A percentile compares a stretch with the other conserved stretches of the same genome.
These are phyloP conservation scores for Trichogramma pretiosum DNA, from an alignment of 1,140 invertebrate species.

Conservation along the genomic window DNA sequence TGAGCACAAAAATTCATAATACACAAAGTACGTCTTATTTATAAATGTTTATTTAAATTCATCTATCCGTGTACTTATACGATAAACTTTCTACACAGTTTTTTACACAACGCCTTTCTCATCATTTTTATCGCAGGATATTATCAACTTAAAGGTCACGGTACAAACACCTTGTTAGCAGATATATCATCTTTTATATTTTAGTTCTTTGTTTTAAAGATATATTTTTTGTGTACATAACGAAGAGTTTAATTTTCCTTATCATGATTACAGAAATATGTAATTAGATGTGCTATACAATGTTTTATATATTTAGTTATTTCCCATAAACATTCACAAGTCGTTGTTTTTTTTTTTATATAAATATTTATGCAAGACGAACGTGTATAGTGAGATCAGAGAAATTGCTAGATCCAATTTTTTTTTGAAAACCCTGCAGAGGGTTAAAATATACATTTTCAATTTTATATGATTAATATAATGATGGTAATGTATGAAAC, in stretches of 20 bases:
- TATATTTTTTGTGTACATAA: conserved; percentile 19
- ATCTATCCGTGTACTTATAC: conserved; percentile 13
- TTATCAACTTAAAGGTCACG: conserved; percentile 13
- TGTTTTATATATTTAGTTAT: conserved; percentile 4
- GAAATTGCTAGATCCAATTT: conserved; percentile 38
- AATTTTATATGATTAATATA: no score
- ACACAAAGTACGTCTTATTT: conserved; percentile 32
- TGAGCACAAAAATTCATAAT: conserved; percentile 30
- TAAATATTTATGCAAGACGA: no score
- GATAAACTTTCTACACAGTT: conserved; percentile 27
- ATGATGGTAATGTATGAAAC: no score
- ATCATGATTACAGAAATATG: conserved; percentile 27
- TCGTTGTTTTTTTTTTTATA: conserved; percentile 37
- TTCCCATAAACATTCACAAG: conserved; percentile 32
- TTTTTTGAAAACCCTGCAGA: conserved; percentile 16
- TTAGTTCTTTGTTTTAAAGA: conserved; percentile 16
- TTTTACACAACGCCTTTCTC: conserved; percentile 30
- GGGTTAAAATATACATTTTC: no score
- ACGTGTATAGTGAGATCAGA: conserved; percentile 43
- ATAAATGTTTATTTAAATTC: no score
- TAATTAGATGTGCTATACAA: conserved; percentile 13
- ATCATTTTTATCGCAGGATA: conserved; percentile 14
- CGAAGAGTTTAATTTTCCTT: conserved; percentile 21
- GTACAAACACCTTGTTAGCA: conserved; percentile 6
- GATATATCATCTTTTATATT: conserved; percentile 1